These are phyloP conservation scores for Drosophila kanapiae DNA, from an alignment of 1,140 invertebrate species.

Conservation along the genomic window DNA sequence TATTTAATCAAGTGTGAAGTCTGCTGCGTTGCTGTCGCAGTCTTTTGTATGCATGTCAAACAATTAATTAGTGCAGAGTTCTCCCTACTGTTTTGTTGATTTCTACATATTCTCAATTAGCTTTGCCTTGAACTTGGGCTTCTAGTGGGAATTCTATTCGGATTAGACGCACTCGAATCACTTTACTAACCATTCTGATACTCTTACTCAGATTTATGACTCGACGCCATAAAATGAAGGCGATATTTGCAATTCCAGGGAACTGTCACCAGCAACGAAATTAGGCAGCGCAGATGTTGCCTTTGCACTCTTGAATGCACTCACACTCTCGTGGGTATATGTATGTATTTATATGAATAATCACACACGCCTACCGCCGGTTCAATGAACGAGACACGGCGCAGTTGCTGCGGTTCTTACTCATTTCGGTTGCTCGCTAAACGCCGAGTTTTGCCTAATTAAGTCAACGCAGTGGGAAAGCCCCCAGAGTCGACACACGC, in stretches of 20 bases:
- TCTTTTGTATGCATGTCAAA: conserved; percentile 50
- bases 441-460: conserved; percentile 72
- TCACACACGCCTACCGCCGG: conserved; percentile 51
- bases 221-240: not conserved
- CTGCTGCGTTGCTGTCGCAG: conserved; percentile 7
- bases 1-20: conserved; percentile 72
- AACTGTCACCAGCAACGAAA: conserved; percentile 20
- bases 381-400: conserved; percentile 62
- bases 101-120: not conserved
- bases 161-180: not conserved
- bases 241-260: conserved; percentile 15
- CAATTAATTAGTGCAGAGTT: conserved; percentile 54
- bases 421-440: conserved; percentile 50
- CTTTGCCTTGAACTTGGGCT: conserved; percentile 11
- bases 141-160: not conserved
- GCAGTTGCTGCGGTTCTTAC: conserved; percentile 54
- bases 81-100: not conserved
- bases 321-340: conserved; percentile 3
- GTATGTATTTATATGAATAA: conserved; percentile 9
- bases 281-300: conserved; percentile 38
- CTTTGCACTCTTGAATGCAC: conserved; percentile 26
- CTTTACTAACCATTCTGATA: not conserved
- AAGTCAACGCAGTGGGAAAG: conserved; percentile 67
- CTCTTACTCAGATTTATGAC: not conserved
- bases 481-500: conserved; percentile 34